These are phyloP conservation scores for Adrianichthys oophorus DNA, from an alignment of 2,797 vertebrate genomes.

Conservation along the genomic window DNA sequence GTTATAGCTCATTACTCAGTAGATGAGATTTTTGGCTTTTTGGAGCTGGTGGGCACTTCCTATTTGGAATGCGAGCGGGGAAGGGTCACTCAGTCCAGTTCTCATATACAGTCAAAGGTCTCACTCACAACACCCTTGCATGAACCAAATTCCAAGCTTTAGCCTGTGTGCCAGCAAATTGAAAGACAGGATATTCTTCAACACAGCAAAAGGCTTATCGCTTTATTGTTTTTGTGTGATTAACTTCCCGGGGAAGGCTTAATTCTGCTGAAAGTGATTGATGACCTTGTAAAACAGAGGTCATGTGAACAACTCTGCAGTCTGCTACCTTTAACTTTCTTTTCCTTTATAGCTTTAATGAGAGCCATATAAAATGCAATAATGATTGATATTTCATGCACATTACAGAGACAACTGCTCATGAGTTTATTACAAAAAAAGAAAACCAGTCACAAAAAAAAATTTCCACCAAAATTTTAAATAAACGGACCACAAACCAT, in stretches of 20 bases:
- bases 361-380: background rate
- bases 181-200: constrained; percentile 54
- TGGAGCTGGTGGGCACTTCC: too few species aligned
- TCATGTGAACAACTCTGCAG: constrained; percentile 59
- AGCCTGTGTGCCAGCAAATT: constrained; percentile 41
- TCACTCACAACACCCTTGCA: constrained; percentile 12
- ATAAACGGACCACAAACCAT: too few species aligned
- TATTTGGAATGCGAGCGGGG: too few species aligned
- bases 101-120: too few species aligned
- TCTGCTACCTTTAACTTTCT: constrained; percentile 24
- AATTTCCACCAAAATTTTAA: too few species aligned
- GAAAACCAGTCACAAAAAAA: background rate
- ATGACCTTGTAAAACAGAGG: constrained; percentile 49
- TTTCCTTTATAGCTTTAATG: constrained; percentile 33
- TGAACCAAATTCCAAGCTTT: constrained; percentile 18
- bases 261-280: constrained; percentile 42
- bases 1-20: too few species aligned
- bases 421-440: background rate
- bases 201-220: constrained; percentile 39
- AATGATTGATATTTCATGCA: background rate
- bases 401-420: background rate
- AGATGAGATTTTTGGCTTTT: too few species aligned
- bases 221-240: constrained; percentile 38
- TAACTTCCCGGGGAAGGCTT: constrained; percentile 55
- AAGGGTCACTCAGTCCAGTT: too few species aligned